Conservation (phyloP, 2,113 vertebrate species). For the Zeus faber region DNA sequence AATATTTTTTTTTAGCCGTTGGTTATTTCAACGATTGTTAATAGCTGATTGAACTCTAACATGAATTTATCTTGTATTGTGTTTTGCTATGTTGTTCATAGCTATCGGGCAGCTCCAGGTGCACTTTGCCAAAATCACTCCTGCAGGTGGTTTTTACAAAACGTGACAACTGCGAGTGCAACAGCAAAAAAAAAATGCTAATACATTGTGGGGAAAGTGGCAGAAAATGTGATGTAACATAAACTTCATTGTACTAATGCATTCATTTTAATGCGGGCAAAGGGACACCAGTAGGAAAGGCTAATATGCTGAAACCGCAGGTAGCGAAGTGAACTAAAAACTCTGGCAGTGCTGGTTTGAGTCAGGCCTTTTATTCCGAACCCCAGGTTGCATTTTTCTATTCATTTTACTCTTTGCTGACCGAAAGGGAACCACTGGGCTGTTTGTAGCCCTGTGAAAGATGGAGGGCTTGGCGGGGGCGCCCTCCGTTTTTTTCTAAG, state of each 20-base stretch:
- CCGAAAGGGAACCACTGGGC: constrained; percentile 40
- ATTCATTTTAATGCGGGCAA: constrained; percentile 61
- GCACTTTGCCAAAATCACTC: constrained; percentile 63
- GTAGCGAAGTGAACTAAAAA: constrained; percentile 82
- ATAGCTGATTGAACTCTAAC: constrained; percentile 24
- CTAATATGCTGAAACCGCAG: constrained; percentile 86
- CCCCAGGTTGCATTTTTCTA: constrained; percentile 80
- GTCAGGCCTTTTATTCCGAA: constrained; percentile 86
- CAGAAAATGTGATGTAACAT: too few species aligned
- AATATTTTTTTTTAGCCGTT: constrained; percentile 50
- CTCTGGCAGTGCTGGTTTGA: constrained; percentile 82
- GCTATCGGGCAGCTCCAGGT: constrained; percentile 30
- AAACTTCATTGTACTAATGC: constrained; percentile 64
- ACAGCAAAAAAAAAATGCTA: constrained; percentile 22
- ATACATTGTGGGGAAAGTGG: constrained; percentile 31
- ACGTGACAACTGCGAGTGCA: constrained; percentile 10
- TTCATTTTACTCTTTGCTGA: constrained; percentile 62
- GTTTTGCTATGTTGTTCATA: constrained; percentile 7
- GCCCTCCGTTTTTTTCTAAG: constrained; percentile 48
- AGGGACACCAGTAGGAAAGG: constrained; percentile 69
- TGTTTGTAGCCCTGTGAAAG: constrained; percentile 55
- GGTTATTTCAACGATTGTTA: constrained; percentile 31
- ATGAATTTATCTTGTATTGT: constrained; percentile 1
- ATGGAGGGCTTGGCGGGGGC: constrained; percentile 60
- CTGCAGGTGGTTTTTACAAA: constrained; percentile 72